These are phyloP conservation scores for Canis aureus DNA, from an alignment of 2,113 vertebrate genomes.

Conservation along the genomic window DNA sequence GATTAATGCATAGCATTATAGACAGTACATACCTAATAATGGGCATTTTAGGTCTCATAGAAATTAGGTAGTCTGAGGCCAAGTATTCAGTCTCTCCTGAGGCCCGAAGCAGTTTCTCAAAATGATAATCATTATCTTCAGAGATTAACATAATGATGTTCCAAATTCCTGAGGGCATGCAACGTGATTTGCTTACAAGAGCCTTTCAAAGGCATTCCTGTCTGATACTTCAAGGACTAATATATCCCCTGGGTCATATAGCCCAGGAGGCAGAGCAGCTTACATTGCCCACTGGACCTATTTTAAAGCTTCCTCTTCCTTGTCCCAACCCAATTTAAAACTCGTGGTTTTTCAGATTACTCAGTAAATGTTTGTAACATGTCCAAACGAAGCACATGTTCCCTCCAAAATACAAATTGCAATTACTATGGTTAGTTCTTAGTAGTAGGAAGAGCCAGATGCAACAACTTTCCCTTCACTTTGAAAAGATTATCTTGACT, in stretches of 20 bases:
- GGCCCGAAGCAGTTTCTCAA: conserved; percentile 7
- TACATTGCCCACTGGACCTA: not conserved
- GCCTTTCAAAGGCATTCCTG: not conserved
- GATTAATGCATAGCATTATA: not conserved
- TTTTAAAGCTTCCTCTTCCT: not conserved
- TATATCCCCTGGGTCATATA: not conserved
- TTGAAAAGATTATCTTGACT: not conserved
- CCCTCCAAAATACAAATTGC: not conserved
- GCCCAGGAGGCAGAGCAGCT: not conserved
- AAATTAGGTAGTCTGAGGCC: not conserved
- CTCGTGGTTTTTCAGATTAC: not conserved
- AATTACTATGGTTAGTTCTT: not conserved
- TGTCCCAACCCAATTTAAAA: not conserved
- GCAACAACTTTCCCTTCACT: not conserved
- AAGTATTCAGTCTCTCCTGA: not conserved
- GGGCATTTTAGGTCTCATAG: not conserved
- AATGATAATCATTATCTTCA: conserved; percentile 8
- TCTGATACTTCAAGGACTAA: not conserved
- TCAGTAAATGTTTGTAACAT: not conserved
- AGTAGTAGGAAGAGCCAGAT: not conserved
- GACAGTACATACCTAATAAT: not conserved
- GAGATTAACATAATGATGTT: not conserved
- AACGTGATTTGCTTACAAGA: not conserved
- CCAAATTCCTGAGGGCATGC: not conserved
- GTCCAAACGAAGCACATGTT: not conserved